Conservation (phyloP, 1,140 invertebrate genomes). For the Paramacrobiotus metropolitanus region DNA sequence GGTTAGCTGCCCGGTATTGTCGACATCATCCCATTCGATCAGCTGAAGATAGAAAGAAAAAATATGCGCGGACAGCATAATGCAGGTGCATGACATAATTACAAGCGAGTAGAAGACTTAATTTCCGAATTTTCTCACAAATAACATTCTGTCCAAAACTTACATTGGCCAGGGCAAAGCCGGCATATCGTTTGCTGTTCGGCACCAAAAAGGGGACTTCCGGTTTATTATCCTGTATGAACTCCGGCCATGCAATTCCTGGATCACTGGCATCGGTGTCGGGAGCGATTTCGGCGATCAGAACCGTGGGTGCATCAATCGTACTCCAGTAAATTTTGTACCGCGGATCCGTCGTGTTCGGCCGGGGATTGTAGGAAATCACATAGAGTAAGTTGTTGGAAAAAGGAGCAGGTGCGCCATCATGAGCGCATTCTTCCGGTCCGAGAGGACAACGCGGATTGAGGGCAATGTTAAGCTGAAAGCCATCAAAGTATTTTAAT, state of each 20-base stretch:
- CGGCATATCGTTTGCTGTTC: background rate
- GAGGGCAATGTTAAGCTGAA: no score
- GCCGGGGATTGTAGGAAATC: no score
- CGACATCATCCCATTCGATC: background rate
- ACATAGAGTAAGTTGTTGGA: no score
- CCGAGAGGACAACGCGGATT: no score
- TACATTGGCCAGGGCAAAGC: background rate
- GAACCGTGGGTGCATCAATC: background rate
- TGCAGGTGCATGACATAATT: background rate
- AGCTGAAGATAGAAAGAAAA: background rate
- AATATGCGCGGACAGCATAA: background rate
- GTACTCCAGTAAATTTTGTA: background rate
- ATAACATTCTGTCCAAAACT: background rate
- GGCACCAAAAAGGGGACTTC: background rate
- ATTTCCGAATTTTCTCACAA: background rate
- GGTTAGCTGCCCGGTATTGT: background rate
- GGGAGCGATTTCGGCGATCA: background rate
- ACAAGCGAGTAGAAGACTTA: background rate
- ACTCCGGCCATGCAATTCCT: background rate
- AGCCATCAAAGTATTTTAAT: no score
- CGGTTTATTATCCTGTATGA: background rate
- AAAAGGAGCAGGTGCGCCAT: no score
- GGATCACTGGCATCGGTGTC: background rate
- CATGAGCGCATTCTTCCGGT: no score
- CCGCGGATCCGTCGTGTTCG: background rate